Percentiles rank a stretch among this genome's conserved stretches.
phyloP scores from a whole-genome alignment of 2,113 vertebrate genomes.

The Prunella fulvescens region DNA sequence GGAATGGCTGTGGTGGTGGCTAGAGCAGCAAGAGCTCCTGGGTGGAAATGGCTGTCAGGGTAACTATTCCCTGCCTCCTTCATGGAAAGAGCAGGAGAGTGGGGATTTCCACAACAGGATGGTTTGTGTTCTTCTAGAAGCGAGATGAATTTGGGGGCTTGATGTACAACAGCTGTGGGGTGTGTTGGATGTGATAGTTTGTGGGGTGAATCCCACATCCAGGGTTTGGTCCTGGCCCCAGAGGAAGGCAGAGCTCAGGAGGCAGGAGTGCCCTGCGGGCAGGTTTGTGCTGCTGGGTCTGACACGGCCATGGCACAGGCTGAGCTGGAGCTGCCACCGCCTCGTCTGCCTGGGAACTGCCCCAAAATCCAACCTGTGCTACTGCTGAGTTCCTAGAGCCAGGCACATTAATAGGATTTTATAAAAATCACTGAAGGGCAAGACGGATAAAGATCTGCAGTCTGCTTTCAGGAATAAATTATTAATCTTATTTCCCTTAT shows the following conservation, averaged over 20 bases:
- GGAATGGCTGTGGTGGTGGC: background rate
- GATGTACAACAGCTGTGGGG: fast-evolving
- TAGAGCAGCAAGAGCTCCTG: background rate
- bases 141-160: background rate
- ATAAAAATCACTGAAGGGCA: slow-evolving; percentile 1
- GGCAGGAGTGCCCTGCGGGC: background rate
- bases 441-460: slow-evolving; percentile 11
- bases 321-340: background rate
- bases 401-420: background rate
- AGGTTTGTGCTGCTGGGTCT: background rate
- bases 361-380: background rate
- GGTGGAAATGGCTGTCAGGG: background rate
- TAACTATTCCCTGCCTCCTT: background rate
- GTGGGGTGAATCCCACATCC: background rate
- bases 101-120: background rate
- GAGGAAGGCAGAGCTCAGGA: background rate
- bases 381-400: background rate
- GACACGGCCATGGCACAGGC: background rate
- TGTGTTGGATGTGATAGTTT: fast-evolving
- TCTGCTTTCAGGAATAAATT: slow-evolving; percentile 50
- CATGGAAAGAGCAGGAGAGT: background rate
- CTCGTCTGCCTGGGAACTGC: background rate
- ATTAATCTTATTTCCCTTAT: slow-evolving; percentile 57
- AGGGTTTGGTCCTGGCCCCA: background rate
- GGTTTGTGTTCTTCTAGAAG: background rate